phyloP scores from a whole-genome alignment of 2,797 vertebrate genomes.

The Chloroceryle amazona region DNA sequence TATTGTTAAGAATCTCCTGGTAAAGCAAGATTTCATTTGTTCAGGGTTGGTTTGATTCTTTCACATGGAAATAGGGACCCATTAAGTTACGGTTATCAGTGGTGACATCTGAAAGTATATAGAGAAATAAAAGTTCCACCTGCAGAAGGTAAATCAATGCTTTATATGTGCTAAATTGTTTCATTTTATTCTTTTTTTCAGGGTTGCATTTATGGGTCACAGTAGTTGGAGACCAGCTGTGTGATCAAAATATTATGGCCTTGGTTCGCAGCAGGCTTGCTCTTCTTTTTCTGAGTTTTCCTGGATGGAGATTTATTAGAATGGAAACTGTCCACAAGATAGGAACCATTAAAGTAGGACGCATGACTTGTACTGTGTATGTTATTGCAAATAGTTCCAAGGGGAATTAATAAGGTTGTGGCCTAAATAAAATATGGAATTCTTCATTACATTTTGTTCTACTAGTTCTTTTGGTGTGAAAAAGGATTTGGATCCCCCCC shows the following conservation, averaged over 20 bases:
- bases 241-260: conserved; percentile 6
- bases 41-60: neutral
- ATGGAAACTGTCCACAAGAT: neutral
- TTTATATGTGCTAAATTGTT: neutral
- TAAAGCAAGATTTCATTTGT: neutral
- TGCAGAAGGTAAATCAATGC: conserved; percentile 5
- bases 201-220: neutral
- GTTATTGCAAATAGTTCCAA: neutral
- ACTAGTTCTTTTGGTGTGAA: neutral
- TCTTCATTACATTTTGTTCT: neutral
- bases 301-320: neutral
- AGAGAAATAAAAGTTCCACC: neutral
- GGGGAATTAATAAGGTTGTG: neutral
- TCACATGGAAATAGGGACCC: neutral
- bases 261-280: neutral
- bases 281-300: neutral
- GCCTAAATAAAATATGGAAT: neutral
- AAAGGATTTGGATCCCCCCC: neutral
- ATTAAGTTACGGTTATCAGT: neutral
- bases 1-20: neutral
- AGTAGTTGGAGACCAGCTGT: neutral
- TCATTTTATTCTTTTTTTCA: neutral
- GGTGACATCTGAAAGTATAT: neutral
- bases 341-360: neutral
- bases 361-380: neutral